phyloP scores from a whole-genome alignment of 2,797 vertebrate genomes.

The Bradypus variegatus region DNA sequence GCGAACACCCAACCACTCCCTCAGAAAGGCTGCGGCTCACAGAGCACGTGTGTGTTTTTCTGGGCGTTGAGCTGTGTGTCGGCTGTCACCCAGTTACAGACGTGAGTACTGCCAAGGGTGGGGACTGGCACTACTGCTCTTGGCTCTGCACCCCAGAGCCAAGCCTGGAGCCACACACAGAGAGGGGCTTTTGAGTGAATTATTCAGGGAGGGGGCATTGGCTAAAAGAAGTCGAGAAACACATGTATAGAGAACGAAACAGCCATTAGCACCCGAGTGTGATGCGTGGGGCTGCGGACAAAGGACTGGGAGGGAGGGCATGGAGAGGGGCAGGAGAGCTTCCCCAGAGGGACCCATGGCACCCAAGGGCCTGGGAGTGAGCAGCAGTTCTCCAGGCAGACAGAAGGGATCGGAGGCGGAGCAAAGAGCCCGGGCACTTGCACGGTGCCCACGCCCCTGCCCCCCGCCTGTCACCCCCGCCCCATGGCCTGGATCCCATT shows the following conservation, averaged over 20 bases:
- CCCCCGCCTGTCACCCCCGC: no score
- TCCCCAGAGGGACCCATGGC: background rate
- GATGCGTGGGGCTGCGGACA: accelerated
- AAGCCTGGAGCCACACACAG: background rate
- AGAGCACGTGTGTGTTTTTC: no score
- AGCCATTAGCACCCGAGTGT: background rate
- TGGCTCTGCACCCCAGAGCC: background rate
- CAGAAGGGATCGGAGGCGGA: no score
- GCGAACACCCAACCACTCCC: no score
- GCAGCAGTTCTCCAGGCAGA: background rate
- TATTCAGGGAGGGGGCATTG: background rate
- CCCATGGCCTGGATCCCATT: no score
- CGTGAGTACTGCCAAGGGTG: background rate
- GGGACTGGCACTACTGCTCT: background rate
- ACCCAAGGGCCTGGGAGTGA: background rate
- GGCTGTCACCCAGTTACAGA: background rate
- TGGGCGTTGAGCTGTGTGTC: background rate
- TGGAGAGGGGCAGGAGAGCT: no score
- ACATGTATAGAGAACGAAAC: background rate
- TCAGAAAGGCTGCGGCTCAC: no score
- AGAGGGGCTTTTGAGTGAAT: accelerated
- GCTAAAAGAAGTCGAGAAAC: background rate
- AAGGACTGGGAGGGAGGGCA: no score
- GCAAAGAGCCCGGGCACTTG: background rate
- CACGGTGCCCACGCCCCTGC: no score